Evolutionary conservation across 2,888 invertebrate species (phyloP), one percentile per base, ranked within the genome.

Genomic region (Ryuthela nishihirai): DNA sequence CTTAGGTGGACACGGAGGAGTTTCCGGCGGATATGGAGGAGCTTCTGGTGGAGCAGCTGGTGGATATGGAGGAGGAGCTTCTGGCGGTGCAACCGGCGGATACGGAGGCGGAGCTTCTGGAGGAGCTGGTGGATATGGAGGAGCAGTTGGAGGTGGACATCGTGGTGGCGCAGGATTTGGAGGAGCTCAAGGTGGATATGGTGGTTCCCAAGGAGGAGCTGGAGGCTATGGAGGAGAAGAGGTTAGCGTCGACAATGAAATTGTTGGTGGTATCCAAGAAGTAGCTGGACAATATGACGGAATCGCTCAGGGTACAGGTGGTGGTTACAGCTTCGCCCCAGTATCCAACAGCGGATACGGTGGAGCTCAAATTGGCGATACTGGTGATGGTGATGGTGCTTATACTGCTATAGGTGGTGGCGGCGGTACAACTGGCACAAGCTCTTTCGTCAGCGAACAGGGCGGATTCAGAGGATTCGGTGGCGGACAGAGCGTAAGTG

Each of bases 121-220:
- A 6, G 52, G 50, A 15, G 36, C 43, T 18, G 46, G 53, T 25
- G 32, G 34, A 23, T 42, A 45, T 4, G 49, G 55, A n/a, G 48
- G 40, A 21, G 52, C 32, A 17, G 49, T 44, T n/a, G 53, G 53
- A 35, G 50, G 50, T 3, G 56, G 50, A 12, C 12, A 12, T 20
- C 39, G 44, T 24, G 32, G 24, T 38, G 56, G 56, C n/a, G n/a
- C n/a, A n/a, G 55, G 55, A n/a, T 54, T 36, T 20, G 45, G 45
- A 35, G 48, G 48, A 45, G 40, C 40, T 32, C 40, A 25, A 15
- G 46, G 46, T 3, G 34, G 47, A 18, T 9, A 15, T 1, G 47
- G 48, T 3, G 55, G 54, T 12, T 38, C 38, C 20, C 38, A 44
- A 9, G 48, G 49, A 35, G 34, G 26, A 12, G 21, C 34, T 23